Conservation (phyloP, 2,888 invertebrate species). For the Panzeria rudis region DNA sequence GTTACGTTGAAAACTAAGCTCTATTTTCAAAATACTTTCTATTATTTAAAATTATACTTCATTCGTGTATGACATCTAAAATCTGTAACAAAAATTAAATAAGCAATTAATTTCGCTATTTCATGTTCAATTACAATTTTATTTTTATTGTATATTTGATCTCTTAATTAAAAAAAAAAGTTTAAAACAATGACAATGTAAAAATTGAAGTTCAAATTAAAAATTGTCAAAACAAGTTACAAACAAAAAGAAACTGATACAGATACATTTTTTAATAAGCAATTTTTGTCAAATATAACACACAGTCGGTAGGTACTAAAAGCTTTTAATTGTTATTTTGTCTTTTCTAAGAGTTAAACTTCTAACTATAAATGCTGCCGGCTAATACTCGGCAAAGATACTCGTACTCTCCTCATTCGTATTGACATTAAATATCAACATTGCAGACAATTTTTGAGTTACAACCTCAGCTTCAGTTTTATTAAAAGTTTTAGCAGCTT, state of each 20-base stretch:
- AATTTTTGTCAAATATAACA: not conserved
- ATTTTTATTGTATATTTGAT: slow-evolving; percentile 7
- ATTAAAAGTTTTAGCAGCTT: slow-evolving; percentile 32
- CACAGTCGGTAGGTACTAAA: slow-evolving; percentile 6
- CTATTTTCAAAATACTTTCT: not conserved
- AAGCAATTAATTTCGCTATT: slow-evolving; percentile 10
- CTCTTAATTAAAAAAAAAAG: slow-evolving; percentile 34
- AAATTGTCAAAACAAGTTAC: slow-evolving; percentile 66
- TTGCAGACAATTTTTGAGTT: slow-evolving; percentile 31
- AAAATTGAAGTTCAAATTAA: slow-evolving; percentile 62
- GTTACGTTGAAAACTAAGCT: no score
- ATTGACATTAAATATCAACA: not conserved
- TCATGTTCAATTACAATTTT: slow-evolving; percentile 4
- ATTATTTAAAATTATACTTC: not conserved
- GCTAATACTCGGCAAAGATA: slow-evolving; percentile 19
- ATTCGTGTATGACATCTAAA: slow-evolving; percentile 6
- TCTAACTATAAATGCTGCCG: slow-evolving; percentile 21
- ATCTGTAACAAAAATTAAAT: not conserved
- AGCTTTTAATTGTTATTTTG: slow-evolving; percentile 18
- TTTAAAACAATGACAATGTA: slow-evolving; percentile 41
- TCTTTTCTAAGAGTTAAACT: slow-evolving; percentile 26
- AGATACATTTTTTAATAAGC: slow-evolving; percentile 1
- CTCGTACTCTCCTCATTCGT: slow-evolving; percentile 7
- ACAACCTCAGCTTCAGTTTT: slow-evolving; percentile 46
- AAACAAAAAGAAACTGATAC: slow-evolving; percentile 14